Percentiles rank a stretch among this genome's conserved stretches.
Evolutionary conservation across 1,140 invertebrate species (phyloP).

Genomic region (Heliconius hewitsoni): DNA sequence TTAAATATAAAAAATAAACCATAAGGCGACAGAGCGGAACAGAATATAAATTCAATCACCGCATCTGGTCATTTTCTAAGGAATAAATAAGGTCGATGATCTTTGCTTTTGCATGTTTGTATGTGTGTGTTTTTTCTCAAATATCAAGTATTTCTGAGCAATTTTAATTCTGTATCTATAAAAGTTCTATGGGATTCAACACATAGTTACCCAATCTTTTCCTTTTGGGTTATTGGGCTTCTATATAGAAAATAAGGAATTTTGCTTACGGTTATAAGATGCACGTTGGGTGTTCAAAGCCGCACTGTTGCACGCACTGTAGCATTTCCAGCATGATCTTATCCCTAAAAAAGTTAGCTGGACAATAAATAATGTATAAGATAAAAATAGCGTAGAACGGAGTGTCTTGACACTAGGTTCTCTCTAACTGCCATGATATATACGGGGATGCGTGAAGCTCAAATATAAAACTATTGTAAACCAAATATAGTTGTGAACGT

Average conservation of each 20-base stretch:
- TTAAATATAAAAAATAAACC: constrained; percentile 41
- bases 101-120: constrained; percentile 40
- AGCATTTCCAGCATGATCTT: constrained; percentile 63
- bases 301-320: constrained; percentile 62
- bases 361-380: constrained; percentile 36
- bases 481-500: constrained; percentile 39
- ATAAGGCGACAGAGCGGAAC: constrained; percentile 37
- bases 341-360: constrained; percentile 53
- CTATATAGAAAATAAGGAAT: constrained; percentile 6
- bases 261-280: constrained; percentile 37
- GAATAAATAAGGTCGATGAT: constrained; percentile 35
- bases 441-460: background rate
- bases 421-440: background rate
- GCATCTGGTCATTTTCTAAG: constrained; percentile 27
- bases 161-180: background rate
- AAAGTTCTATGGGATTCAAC: background rate
- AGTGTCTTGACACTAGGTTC: background rate
- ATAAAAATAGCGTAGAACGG: background rate
- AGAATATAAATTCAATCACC: constrained; percentile 54
- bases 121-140: constrained; percentile 9
- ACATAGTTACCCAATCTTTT: background rate
- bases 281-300: constrained; percentile 44
- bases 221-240: constrained; percentile 1
- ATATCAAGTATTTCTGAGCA: background rate
- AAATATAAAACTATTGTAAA: constrained; percentile 37